Evolutionary conservation across 2,888 invertebrate genomes (phyloP), one percentile per base, ranked within the genome.

Genomic region (Apamea crenata): DNA sequence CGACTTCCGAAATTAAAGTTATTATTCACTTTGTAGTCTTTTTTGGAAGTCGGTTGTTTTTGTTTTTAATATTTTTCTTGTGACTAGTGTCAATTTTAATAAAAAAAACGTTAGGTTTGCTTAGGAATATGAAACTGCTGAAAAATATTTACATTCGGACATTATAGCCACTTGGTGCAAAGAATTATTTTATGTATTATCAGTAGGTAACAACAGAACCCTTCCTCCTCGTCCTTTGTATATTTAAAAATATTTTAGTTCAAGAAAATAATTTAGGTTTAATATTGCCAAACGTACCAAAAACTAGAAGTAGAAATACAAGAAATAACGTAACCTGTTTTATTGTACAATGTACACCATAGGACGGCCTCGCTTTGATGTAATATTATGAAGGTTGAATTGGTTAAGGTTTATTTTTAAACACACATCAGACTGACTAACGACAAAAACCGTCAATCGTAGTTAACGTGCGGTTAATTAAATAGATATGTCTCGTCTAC

Each of bases 381-480:
- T 71, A 75, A 50, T 74, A 50, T 47, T 4, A 73, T 59, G 84
- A 87, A 87, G 84, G 85, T 84, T 87, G 66, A 83, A 80, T 83
- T 87, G 63, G 63, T 87, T 83, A 56, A 66, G 25, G n/a, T 83
- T 83, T 82, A 78, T 78, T 78, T 86, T 75, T 75, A 76, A 63
- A 77, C 59, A 56, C 14, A 47, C 32, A 40, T 18, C 21, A 61
- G 50, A 71, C 47, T 56, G n/a, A 61, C 47, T 75, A 68, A 53
- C 66, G 70, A 63, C 63, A 76, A 79, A 74, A 74, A 56, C 50
- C 61, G 47, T 40, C 50, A 56, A n/a, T 47, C 63, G 47, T 56
- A 25, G n/a, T 8, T 69, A 29, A 21, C 32, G 16, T 73, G 50
- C 32, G 68, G 63, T 59, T 69, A 36, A 84, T 69, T 50, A 67